These are phyloP conservation scores for Calidris pugnax DNA, from an alignment of 2,113 vertebrate genomes.

Conservation along the genomic window DNA sequence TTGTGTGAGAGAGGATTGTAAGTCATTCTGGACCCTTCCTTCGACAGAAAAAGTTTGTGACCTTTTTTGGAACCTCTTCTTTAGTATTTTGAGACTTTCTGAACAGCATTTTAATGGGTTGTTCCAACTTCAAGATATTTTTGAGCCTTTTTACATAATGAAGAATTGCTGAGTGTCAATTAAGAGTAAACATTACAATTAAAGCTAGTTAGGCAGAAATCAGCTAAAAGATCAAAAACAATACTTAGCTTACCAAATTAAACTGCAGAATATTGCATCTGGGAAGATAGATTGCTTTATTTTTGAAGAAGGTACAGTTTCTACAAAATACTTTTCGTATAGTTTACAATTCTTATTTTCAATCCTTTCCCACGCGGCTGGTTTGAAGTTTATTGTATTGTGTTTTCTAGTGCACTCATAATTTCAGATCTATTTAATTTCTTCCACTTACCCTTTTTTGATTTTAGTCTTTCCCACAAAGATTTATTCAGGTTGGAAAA, in stretches of 20 bases:
- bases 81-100: not conserved
- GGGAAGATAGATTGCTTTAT: conserved; percentile 5
- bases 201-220: conserved; percentile 42
- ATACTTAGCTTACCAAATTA: not conserved
- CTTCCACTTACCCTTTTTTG: not conserved
- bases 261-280: not conserved
- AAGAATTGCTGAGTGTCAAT: not conserved
- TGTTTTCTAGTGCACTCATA: not conserved
- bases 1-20: not conserved
- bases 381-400: not conserved
- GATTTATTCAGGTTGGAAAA: not conserved
- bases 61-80: not conserved
- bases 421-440: conserved; percentile 25
- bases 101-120: not conserved
- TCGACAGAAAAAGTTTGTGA: not conserved
- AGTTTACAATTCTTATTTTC: conserved; percentile 22
- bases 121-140: not conserved
- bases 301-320: not conserved
- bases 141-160: not conserved
- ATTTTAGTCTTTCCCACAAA: not conserved
- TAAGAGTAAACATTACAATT: conserved; percentile 23
- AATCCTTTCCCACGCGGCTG: not conserved
- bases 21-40: not conserved
- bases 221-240: conserved; percentile 1
- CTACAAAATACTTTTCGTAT: not conserved